Evolutionary conservation across 1,140 invertebrate genomes (phyloP), one percentile per base, ranked within the genome.

Genomic region (Diorhabda sublineata): DNA sequence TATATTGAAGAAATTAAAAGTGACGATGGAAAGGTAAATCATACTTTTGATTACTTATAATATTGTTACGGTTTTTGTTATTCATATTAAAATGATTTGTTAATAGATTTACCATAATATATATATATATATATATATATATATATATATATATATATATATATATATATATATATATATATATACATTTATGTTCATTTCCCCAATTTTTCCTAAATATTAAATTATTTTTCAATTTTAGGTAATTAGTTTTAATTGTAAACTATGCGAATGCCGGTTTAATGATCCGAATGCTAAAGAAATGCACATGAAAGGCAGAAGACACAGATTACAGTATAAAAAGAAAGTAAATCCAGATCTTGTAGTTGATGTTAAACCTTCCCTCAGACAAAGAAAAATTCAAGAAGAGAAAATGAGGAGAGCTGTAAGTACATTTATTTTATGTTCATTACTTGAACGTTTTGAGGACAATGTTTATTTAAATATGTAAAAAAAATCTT

Each of bases 211-310:
- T 26, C 26, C 26, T 26, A 26, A 2, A 26, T 26, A 26, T 26
- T 26, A 26, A 26, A 26, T 26, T 26, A 26, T 26, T 26, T 26
- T 26, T 26, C 26, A 26, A 68, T 73, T 74, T 74, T 71, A 85
- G 89, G 92, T 94, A 58, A 89, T 98, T 68, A 95, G 92, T 80
- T 99, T 98, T 82, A 97, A 97, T 82, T 99, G 98, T 83, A 99
- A 98, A 84, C 85, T 99, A 2, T 99, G 98, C 84, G 97, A 99
- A 81, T 99, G 97, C 82, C 93, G 95, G 74, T 99, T 99, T 83
- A 98, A 98, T 82, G 98, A 99, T 86, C 96, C 96, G 6, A 98
- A 98, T 85, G 98, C 97, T 73, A 99, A 99, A 86, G 96, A 98
- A 81, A 98, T 99, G 96, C 98, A 99, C 82, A 96, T 98, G 92